Conservation (phyloP, 2,113 vertebrate genomes). For the Oncorhynchus clarkii region DNA sequence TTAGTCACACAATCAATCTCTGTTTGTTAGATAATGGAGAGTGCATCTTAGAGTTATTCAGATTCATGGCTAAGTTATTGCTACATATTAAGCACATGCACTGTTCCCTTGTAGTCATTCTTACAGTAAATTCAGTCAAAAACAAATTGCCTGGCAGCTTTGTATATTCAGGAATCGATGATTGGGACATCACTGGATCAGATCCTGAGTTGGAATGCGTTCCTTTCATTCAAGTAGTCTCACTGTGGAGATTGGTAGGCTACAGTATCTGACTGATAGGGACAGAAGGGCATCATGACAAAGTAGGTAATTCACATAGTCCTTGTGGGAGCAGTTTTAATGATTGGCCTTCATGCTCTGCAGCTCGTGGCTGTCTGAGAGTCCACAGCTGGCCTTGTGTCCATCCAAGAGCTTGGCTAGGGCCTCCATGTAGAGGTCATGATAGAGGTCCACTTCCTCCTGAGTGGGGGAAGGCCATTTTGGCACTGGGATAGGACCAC, state of each 20-base stretch:
- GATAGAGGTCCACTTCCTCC: constrained; percentile 76
- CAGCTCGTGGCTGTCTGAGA: constrained; percentile 68
- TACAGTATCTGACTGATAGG: too few relatives aligned
- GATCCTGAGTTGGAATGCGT: neutral
- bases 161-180: too few relatives aligned
- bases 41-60: too few relatives aligned
- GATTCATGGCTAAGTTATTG: too few relatives aligned
- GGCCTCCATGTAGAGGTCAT: constrained; percentile 72
- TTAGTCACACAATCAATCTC: too few relatives aligned
- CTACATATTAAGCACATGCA: too few relatives aligned
- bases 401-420: constrained; percentile 75
- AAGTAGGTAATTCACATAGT: constrained; percentile 66
- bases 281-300: neutral
- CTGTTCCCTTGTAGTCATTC: neutral
- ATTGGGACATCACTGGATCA: neutral
- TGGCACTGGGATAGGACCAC: constrained; percentile 75
- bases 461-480: constrained; percentile 48
- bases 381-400: constrained; percentile 76
- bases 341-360: constrained; percentile 60
- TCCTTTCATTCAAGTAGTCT: neutral
- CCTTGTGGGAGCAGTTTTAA: constrained; percentile 6
- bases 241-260: neutral
- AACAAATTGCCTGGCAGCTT: too few relatives aligned
- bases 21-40: too few relatives aligned
- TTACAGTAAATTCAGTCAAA: neutral